phyloP scores from a whole-genome alignment of 2,113 vertebrate species.

The Callaeas wilsoni region DNA sequence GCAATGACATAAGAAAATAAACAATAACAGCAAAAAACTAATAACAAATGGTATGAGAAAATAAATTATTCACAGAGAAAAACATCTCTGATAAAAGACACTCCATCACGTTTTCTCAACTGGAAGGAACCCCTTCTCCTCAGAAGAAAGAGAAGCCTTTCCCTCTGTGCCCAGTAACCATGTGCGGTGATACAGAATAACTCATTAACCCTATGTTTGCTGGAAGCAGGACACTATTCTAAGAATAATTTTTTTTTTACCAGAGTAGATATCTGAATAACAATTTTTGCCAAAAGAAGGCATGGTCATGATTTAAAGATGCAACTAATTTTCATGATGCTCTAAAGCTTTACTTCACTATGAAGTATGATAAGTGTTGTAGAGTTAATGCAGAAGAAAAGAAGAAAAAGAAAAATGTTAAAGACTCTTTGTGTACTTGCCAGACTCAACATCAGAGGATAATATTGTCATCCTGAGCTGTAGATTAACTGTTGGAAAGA shows the following conservation, averaged over 20 bases:
- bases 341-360: neutral
- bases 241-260: neutral
- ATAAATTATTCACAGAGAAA: neutral
- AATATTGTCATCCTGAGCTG: neutral
- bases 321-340: neutral
- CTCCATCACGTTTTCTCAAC: neutral
- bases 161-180: neutral
- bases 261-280: neutral
- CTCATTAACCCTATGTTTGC: neutral
- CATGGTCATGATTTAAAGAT: neutral
- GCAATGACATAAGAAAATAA: neutral
- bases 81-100: neutral
- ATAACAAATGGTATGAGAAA: neutral
- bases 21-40: neutral
- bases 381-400: neutral
- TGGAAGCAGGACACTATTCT: neutral
- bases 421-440: accelerated
- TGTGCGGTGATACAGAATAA: neutral
- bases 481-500: neutral
- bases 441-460: neutral
- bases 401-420: neutral
- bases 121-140: neutral
- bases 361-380: neutral
- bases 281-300: neutral
- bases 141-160: neutral